Percentiles rank a stretch among this genome's conserved stretches.
phyloP scores from a whole-genome alignment of 2,888 invertebrate species.

The Lithophane ornitopus region DNA sequence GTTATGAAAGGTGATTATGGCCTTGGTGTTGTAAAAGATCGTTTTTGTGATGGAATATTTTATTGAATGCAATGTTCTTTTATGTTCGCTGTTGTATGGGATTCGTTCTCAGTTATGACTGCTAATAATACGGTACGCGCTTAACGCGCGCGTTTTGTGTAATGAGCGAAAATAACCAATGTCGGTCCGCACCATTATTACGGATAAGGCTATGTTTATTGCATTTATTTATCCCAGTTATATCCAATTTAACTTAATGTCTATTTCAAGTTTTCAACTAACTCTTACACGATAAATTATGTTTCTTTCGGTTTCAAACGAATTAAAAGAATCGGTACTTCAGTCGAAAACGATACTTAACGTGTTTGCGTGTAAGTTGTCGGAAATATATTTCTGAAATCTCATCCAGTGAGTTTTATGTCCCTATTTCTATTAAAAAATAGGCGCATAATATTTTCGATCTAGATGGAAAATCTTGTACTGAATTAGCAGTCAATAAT shows the following conservation, averaged over 20 bases:
- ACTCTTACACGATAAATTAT: not conserved
- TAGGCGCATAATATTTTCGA: not conserved
- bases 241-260: conserved; percentile 55
- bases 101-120: conserved; percentile 74
- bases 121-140: conserved; percentile 73
- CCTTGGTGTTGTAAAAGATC: conserved; percentile 68
- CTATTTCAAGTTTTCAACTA: conserved; percentile 27
- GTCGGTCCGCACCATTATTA: conserved; percentile 46
- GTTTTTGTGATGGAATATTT: conserved; percentile 68
- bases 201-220: conserved; percentile 51
- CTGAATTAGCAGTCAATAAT: conserved; percentile 57
- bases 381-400: not conserved
- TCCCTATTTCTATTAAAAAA: not conserved
- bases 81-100: conserved; percentile 69
- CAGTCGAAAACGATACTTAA: not conserved
- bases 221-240: conserved; percentile 57
- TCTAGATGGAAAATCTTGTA: not conserved
- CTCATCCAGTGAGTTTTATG: conserved; percentile 21
- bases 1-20: conserved; percentile 70
- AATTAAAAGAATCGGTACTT: not conserved
- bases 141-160: conserved; percentile 70
- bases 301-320: conserved; percentile 1
- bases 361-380: not conserved
- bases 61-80: conserved; percentile 73
- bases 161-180: conserved; percentile 70